A percentile compares a stretch with the other conserved stretches of the same genome.
These are phyloP conservation scores for Clarias platycephalus DNA, from an alignment of 2,797 vertebrate genomes.

Conservation along the genomic window DNA sequence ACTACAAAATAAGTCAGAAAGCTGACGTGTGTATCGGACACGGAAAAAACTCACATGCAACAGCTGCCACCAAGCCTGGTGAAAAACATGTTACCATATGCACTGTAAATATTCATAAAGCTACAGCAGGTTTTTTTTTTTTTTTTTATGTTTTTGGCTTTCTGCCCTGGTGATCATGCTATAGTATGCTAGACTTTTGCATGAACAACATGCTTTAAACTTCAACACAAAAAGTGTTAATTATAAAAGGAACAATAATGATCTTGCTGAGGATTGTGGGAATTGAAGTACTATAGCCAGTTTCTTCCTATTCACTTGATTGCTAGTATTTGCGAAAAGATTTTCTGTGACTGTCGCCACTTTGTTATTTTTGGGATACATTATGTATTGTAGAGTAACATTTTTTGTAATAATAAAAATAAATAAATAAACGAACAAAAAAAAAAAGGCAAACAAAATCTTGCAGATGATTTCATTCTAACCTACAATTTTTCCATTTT, in stretches of 20 bases:
- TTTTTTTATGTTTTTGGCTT: neutral
- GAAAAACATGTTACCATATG: conserved; percentile 13
- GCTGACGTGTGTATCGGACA: conserved; percentile 50
- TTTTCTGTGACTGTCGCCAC: neutral
- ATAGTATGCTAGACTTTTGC: neutral
- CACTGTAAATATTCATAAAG: conserved; percentile 22
- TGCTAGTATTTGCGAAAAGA: no score
- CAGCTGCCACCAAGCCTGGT: conserved; percentile 16
- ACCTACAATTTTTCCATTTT: no score
- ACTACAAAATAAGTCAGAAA: conserved; percentile 46
- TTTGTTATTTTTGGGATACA: neutral
- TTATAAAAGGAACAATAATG: neutral
- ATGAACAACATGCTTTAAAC: neutral
- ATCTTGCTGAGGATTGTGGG: conserved; percentile 12
- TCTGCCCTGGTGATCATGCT: neutral
- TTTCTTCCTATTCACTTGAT: neutral
- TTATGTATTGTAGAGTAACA: neutral
- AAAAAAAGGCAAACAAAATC: no score
- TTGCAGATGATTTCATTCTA: no score
- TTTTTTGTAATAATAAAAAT: neutral
- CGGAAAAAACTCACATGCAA: conserved; percentile 31
- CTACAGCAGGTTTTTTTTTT: neutral
- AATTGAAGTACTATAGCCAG: neutral
- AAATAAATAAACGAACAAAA: neutral
- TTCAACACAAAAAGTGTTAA: neutral